Conservation (phyloP, 2,888 invertebrate species). For the Tryphoninae sp. region DNA sequence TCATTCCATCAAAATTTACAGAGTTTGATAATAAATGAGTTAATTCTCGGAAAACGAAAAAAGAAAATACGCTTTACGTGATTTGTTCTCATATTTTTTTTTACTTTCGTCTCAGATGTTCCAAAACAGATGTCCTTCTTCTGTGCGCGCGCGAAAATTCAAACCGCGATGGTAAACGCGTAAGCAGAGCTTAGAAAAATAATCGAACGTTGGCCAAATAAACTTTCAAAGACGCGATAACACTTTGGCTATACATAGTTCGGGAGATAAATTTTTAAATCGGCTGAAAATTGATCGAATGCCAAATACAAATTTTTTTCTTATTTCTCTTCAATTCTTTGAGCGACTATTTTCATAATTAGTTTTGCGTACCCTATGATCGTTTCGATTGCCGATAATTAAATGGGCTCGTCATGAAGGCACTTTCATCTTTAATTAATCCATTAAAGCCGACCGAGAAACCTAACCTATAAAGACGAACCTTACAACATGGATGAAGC, state of each 20-base stretch:
- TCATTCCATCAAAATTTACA: too few relatives aligned
- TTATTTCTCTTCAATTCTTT: neutral
- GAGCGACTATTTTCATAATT: neutral
- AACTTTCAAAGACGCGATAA: conserved; percentile 42
- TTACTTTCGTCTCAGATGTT: neutral
- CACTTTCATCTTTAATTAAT: too few relatives aligned
- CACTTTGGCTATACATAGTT: conserved; percentile 12
- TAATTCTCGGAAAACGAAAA: too few relatives aligned
- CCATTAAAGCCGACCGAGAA: too few relatives aligned
- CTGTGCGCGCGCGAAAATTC: neutral
- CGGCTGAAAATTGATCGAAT: neutral
- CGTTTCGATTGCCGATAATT: too few relatives aligned
- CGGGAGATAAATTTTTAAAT: conserved; percentile 6
- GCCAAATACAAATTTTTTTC: neutral
- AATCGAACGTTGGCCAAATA: conserved; percentile 57
- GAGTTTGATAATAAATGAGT: too few relatives aligned
- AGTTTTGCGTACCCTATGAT: neutral
- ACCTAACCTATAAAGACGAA: too few relatives aligned
- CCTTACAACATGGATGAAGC: too few relatives aligned
- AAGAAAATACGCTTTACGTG: too few relatives aligned
- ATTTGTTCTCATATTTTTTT: too few relatives aligned
- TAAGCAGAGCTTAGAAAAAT: conserved; percentile 48
- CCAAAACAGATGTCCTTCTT: conserved; percentile 12
- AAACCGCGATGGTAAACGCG: neutral
- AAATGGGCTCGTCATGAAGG: too few relatives aligned